Conservation (phyloP, 37 sponge, comb jelly and placozoan genomes). For the Beroe ovata region DNA sequence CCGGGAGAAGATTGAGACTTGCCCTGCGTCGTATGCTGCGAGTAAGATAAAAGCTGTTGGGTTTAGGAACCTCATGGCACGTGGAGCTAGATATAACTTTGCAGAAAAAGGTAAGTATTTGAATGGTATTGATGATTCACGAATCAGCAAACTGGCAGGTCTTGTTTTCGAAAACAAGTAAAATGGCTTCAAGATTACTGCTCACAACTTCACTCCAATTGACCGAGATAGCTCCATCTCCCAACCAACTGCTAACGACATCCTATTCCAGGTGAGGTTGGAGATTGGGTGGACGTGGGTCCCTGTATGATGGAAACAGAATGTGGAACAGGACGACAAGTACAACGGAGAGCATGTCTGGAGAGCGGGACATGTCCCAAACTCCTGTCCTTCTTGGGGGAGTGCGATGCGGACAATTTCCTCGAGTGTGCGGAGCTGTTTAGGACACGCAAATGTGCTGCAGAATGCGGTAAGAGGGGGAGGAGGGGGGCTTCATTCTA, state of each 20-base stretch:
- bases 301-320: not conserved
- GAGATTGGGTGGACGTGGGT: slow-evolving; percentile 13
- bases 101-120: slow-evolving; percentile 55
- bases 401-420: not conserved
- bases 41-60: slow-evolving; percentile 5
- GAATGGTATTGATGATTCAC: too few relatives aligned
- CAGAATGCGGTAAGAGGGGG: not conserved
- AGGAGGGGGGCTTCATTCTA: too few relatives aligned
- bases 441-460: not conserved
- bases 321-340: not conserved
- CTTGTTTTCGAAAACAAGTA: too few relatives aligned
- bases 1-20: not conserved
- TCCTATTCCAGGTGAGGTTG: not conserved
- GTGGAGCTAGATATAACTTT: not conserved
- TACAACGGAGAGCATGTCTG: slow-evolving; percentile 14
- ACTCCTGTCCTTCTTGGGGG: not conserved
- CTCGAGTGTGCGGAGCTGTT: slow-evolving; percentile 2
- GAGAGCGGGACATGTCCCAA: not conserved
- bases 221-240: too few relatives aligned
- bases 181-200: too few relatives aligned
- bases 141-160: too few relatives aligned
- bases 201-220: too few relatives aligned
- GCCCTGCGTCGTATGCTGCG: not conserved
- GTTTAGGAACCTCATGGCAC: slow-evolving; percentile 19
- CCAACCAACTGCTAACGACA: too few relatives aligned